These are phyloP conservation scores for Neomicropteryx cornuta DNA, from an alignment of 1,140 invertebrate species.

Conservation along the genomic window DNA sequence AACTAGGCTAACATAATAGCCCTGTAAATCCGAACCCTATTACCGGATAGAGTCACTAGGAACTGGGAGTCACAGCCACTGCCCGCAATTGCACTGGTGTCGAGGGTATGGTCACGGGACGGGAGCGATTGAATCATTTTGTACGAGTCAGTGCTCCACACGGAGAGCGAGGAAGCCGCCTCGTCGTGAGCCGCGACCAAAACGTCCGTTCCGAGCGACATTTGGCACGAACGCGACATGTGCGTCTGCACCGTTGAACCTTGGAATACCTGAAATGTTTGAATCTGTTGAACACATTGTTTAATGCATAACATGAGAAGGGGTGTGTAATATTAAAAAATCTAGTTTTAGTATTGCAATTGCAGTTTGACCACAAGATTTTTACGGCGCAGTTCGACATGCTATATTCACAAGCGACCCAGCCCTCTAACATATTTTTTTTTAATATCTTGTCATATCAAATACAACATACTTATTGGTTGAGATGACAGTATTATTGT, in stretches of 20 bases:
- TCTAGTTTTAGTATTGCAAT: slow-evolving; percentile 13
- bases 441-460: no score
- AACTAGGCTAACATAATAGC: slow-evolving; percentile 17
- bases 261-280: slow-evolving; percentile 46
- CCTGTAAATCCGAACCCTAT: slow-evolving; percentile 50
- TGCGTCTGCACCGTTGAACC: slow-evolving; percentile 50
- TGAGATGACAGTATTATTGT: no score
- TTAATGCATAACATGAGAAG: neutral
- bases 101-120: slow-evolving; percentile 49
- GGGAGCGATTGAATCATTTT: slow-evolving; percentile 44
- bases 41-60: slow-evolving; percentile 53
- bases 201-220: slow-evolving; percentile 40
- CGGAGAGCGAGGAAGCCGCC: slow-evolving; percentile 42
- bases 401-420: neutral
- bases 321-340: no score
- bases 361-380: neutral
- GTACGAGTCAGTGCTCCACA: slow-evolving; percentile 56
- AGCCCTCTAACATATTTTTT: neutral
- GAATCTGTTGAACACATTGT: slow-evolving; percentile 11
- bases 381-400: neutral
- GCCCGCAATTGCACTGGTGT: slow-evolving; percentile 46
- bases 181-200: slow-evolving; percentile 58
- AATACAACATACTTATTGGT: no score
- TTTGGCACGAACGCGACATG: slow-evolving; percentile 48
- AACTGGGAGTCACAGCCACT: slow-evolving; percentile 35